Percentiles rank a stretch among this genome's conserved stretches.
These are phyloP conservation scores for Remorina albescens DNA, from an alignment of 2,797 vertebrate species.

Conservation along the genomic window DNA sequence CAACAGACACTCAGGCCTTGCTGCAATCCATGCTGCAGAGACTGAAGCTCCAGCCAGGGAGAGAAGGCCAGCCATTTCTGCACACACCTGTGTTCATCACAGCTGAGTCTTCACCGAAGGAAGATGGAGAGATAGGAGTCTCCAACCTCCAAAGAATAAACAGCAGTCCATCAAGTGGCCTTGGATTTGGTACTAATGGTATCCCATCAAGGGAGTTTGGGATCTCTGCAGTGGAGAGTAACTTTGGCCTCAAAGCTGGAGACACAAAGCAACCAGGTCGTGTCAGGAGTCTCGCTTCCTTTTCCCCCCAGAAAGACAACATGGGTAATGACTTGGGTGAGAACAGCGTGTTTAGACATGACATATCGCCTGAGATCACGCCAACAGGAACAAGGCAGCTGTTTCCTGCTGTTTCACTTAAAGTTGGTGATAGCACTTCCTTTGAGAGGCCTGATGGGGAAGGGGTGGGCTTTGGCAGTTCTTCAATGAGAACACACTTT, in stretches of 20 bases:
- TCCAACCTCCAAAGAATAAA: conserved; percentile 33
- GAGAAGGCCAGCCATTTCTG: conserved; percentile 40
- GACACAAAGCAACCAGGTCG: conserved; percentile 19
- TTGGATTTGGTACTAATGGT: conserved; percentile 35
- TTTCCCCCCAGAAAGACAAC: conserved; percentile 48
- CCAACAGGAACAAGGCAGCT: conserved; percentile 34
- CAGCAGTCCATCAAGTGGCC: conserved; percentile 42
- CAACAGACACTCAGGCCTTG: conserved; percentile 76
- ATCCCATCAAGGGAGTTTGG: conserved; percentile 19
- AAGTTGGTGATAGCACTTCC: conserved; percentile 55
- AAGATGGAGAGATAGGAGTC: conserved; percentile 14
- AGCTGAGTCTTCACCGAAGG: conserved; percentile 10
- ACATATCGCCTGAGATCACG: conserved; percentile 17
- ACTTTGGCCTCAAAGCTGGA: conserved; percentile 15
- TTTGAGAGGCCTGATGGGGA: conserved; percentile 29
- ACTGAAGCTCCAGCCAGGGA: conserved; percentile 78
- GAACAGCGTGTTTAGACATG: conserved; percentile 33
- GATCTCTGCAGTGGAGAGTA: conserved; percentile 6
- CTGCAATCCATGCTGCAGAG: conserved; percentile 88
- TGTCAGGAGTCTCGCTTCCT: conserved; percentile 37
- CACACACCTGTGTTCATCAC: conserved; percentile 9
- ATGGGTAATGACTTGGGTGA: conserved; percentile 27
- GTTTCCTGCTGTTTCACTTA: conserved; percentile 54
- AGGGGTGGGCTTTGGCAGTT: conserved; percentile 17
- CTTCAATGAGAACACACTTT: conserved; percentile 9